These are phyloP conservation scores for Enteromius fasciolatus DNA, from an alignment of 2,797 vertebrate species.

Conservation along the genomic window DNA sequence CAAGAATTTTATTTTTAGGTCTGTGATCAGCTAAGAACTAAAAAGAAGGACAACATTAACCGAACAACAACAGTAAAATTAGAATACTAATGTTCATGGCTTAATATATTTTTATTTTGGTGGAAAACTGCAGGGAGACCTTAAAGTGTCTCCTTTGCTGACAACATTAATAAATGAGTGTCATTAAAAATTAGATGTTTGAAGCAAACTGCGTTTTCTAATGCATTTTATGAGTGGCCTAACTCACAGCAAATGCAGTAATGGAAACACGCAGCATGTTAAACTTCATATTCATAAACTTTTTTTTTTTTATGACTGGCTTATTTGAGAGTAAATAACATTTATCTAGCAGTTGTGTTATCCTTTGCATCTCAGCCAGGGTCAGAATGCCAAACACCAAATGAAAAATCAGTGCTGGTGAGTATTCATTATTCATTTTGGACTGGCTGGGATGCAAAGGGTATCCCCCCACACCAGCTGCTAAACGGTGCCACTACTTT, in stretches of 20 bases:
- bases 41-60: not conserved
- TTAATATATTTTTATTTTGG: not conserved
- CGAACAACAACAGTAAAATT: not conserved
- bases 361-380: not conserved
- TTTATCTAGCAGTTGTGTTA: not conserved
- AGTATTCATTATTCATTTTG: not conserved
- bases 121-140: not conserved
- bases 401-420: not conserved
- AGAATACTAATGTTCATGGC: not conserved
- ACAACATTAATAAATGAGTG: not conserved
- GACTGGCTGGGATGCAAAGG: conserved; percentile 5
- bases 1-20: not conserved
- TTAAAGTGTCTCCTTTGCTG: not conserved
- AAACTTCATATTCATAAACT: not conserved
- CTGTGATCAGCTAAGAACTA: no score
- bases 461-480: not conserved
- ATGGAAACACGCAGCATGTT: not conserved
- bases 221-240: not conserved
- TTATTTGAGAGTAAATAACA: not conserved
- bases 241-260: not conserved
- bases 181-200: not conserved
- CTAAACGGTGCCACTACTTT: not conserved
- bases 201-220: not conserved
- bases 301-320: not conserved
- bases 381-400: not conserved